These are phyloP conservation scores for Eupithecia insigniata DNA, from an alignment of 2,888 invertebrate species.

Conservation along the genomic window DNA sequence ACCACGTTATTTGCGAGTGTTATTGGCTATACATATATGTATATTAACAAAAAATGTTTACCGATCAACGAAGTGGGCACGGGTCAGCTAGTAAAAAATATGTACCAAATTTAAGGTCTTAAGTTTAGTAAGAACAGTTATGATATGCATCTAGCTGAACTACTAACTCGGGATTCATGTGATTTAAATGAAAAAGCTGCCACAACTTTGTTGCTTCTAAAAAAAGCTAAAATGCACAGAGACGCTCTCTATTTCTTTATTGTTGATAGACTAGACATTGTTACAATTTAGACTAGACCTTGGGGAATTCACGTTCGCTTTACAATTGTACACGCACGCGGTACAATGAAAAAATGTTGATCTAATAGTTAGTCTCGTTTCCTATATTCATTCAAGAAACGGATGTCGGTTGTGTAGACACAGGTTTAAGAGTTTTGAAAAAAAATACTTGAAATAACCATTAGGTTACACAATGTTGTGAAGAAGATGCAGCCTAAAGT, in stretches of 20 bases:
- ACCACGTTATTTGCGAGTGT: too few species aligned
- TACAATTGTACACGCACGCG: constrained; percentile 31
- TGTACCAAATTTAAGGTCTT: not conserved
- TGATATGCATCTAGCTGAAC: not conserved
- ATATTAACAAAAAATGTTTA: too few species aligned
- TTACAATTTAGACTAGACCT: constrained; percentile 71
- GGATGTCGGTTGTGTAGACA: not conserved
- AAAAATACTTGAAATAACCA: not conserved
- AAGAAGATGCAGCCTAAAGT: too few species aligned
- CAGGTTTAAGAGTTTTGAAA: not conserved
- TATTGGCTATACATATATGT: too few species aligned
- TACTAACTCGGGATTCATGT: not conserved
- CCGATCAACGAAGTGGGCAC: too few species aligned
- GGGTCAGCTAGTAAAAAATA: too few species aligned
- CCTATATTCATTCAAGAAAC: constrained; percentile 14
- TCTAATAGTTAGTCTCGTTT: not conserved
- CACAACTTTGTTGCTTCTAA: not conserved
- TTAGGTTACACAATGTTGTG: not conserved
- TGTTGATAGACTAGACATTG: constrained; percentile 35
- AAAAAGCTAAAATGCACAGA: not conserved
- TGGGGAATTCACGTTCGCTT: constrained; percentile 70
- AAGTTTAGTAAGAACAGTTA: not conserved
- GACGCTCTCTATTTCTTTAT: constrained; percentile 31
- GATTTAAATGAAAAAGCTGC: not conserved
- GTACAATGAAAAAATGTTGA: constrained; percentile 17